These are phyloP conservation scores for Ceratosolen fusciceps DNA, from an alignment of 1,140 invertebrate species.

Conservation along the genomic window DNA sequence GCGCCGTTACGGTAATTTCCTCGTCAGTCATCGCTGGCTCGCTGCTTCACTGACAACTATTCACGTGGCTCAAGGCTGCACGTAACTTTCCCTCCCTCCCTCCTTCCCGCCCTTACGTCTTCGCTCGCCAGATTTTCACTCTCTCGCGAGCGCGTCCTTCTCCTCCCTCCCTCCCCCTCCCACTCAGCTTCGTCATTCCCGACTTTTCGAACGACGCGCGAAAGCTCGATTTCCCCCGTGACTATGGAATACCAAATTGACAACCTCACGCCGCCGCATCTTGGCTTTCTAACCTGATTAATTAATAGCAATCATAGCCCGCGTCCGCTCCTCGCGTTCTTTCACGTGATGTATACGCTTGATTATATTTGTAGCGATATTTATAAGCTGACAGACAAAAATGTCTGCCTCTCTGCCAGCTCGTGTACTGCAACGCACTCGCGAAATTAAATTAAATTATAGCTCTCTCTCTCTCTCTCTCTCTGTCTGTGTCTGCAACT, in stretches of 20 bases:
- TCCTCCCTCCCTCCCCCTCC: neutral
- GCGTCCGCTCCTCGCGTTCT: neutral
- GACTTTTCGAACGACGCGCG: conserved; percentile 1
- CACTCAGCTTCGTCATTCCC: conserved; percentile 29
- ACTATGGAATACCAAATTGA: no score
- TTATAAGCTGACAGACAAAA: neutral
- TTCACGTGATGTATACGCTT: neutral
- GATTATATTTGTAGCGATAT: neutral
- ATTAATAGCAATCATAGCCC: neutral
- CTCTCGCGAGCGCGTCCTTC: neutral
- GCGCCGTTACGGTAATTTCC: conserved; percentile 5
- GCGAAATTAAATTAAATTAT: no score
- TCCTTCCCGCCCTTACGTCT: no score
- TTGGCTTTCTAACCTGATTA: no score
- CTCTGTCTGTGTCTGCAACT: no score
- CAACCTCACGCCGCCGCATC: no score
- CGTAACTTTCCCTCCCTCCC: neutral
- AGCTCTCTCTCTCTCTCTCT: no score
- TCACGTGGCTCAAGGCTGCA: neutral
- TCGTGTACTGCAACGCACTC: no score
- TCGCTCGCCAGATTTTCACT: no score
- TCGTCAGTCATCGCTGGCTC: neutral
- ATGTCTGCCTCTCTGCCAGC: neutral
- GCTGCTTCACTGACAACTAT: conserved; percentile 5
- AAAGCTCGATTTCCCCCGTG: no score